Evolutionary conservation across 2,113 vertebrate genomes (phyloP).

Genomic region (Syrrhaptes paradoxus): DNA sequence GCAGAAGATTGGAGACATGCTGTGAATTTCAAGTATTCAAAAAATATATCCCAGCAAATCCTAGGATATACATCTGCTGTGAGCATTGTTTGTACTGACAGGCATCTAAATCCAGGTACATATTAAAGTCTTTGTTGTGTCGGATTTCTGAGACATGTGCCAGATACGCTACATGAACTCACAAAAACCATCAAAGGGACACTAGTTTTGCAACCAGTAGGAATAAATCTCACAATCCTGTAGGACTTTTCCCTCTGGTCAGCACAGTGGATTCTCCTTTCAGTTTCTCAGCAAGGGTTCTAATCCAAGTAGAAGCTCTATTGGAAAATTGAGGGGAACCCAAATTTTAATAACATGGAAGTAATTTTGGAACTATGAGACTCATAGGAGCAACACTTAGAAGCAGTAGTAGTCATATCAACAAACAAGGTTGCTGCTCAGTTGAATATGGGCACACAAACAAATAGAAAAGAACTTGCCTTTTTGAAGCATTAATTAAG

Average conservation of each 20-base stretch:
- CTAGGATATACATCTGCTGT: neutral
- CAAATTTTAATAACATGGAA: neutral
- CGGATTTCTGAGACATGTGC: neutral
- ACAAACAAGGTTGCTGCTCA: neutral
- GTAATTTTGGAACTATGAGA: neutral
- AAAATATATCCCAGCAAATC: neutral
- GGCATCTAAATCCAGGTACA: neutral
- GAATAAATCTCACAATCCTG: neutral
- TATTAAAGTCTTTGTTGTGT: neutral
- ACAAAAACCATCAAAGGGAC: neutral
- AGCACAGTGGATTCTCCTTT: neutral
- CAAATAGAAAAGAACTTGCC: neutral
- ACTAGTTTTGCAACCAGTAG: neutral
- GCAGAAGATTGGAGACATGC: neutral
- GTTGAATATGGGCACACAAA: neutral
- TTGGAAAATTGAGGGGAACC: neutral
- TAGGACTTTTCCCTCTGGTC: neutral
- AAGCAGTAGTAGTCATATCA: neutral
- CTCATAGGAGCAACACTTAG: neutral
- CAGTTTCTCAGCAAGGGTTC: neutral
- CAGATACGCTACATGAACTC: neutral
- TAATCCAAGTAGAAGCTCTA: neutral
- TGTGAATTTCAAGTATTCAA: slow-evolving; percentile 19
- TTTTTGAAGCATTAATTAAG: neutral
- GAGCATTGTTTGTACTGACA: neutral